Percentiles rank a stretch among this genome's conserved stretches.
Evolutionary conservation across 2,113 vertebrate genomes (phyloP).

Genomic region (Oenanthe oenanthe): DNA sequence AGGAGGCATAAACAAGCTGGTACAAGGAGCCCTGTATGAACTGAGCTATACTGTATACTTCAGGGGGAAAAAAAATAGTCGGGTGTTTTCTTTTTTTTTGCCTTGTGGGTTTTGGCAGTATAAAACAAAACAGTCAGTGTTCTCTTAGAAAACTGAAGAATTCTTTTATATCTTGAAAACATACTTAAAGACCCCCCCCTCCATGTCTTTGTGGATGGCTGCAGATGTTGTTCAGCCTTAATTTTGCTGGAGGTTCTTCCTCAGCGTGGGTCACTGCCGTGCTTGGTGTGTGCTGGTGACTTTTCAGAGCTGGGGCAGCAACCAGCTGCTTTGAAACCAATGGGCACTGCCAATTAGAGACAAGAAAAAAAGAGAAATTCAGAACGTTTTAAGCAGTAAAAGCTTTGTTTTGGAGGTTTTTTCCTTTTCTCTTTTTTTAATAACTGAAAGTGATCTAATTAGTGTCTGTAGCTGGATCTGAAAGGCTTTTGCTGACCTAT

Average conservation of each 20-base stretch:
- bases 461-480: constrained; percentile 4
- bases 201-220: background rate
- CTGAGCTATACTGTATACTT: constrained; percentile 49
- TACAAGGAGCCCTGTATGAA: constrained; percentile 74
- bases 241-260: background rate
- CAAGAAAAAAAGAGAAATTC: background rate
- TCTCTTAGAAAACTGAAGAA: constrained; percentile 47
- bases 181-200: background rate
- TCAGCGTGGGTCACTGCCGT: background rate
- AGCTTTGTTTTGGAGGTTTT: background rate
- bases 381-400: background rate
- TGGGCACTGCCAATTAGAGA: constrained; percentile 7
- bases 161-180: constrained; percentile 33
- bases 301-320: background rate
- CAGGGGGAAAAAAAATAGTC: background rate
- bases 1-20: constrained; percentile 67
- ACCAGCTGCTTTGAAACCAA: background rate
- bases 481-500: constrained; percentile 29
- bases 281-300: background rate
- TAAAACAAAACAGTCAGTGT: constrained; percentile 71
- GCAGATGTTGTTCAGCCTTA: background rate
- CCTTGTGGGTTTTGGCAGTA: constrained; percentile 68
- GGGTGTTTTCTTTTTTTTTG: background rate
- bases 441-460: constrained; percentile 39
- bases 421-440: background rate